These are phyloP conservation scores for Oncopodura yosiiana DNA, from an alignment of 1,140 invertebrate species.

Conservation along the genomic window DNA sequence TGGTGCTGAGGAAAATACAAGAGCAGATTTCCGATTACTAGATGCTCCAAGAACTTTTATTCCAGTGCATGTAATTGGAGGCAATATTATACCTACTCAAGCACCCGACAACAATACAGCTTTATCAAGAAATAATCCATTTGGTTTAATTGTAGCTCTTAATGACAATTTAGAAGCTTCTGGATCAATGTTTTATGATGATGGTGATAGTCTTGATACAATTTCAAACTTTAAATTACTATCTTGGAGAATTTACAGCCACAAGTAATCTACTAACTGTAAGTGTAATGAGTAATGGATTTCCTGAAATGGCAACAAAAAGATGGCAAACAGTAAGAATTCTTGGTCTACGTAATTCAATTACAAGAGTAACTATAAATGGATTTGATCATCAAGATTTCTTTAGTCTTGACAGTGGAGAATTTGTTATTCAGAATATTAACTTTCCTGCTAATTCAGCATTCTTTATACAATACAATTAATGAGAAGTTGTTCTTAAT, in stretches of 20 bases:
- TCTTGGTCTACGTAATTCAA: slow-evolving; percentile 8
- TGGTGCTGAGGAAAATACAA: slow-evolving; percentile 39
- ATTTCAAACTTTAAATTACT: neutral
- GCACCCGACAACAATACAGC: slow-evolving; percentile 41
- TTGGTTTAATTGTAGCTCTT: slow-evolving; percentile 38
- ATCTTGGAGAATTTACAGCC: slow-evolving; percentile 1
- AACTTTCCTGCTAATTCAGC: neutral
- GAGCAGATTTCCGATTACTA: slow-evolving; percentile 46
- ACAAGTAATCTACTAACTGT: neutral
- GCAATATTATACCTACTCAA: slow-evolving; percentile 60
- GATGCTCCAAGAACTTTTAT: slow-evolving; percentile 52
- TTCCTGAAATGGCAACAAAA: slow-evolving; percentile 20
- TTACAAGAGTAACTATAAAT: slow-evolving; percentile 11
- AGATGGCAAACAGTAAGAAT: slow-evolving; percentile 11
- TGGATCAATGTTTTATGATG: slow-evolving; percentile 40
- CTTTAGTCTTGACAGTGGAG: neutral
- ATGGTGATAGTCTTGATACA: slow-evolving; percentile 37
- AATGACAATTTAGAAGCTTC: slow-evolving; percentile 34
- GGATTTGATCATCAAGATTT: slow-evolving; percentile 3
- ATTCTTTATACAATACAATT: slow-evolving; percentile 11
- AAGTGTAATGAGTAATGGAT: slow-evolving; percentile 21
- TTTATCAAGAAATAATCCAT: slow-evolving; percentile 36
- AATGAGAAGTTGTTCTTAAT: too few relatives aligned
- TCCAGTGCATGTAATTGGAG: slow-evolving; percentile 60
- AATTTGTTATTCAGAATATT: slow-evolving; percentile 18